Percentiles rank a stretch among this genome's conserved stretches.
Conservation (phyloP, 2,888 invertebrate species). For the Cephus runcator region DNA sequence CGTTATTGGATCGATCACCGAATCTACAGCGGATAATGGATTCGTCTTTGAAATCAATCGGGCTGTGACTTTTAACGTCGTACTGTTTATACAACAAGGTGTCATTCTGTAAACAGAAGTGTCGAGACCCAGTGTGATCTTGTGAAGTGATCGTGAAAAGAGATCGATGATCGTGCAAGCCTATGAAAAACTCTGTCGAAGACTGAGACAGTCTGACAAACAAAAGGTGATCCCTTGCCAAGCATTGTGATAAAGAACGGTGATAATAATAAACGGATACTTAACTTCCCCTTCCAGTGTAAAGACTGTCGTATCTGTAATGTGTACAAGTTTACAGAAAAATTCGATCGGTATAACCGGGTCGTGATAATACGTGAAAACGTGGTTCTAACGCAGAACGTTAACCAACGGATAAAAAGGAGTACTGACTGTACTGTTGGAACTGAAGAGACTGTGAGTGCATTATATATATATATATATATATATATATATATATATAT, state of each 20-base stretch:
- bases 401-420: neutral
- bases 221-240: neutral
- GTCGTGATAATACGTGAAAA: neutral
- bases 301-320: neutral
- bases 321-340: neutral
- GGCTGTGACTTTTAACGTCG: neutral
- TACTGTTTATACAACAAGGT: neutral
- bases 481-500: too few relatives aligned
- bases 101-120: neutral
- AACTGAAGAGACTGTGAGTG: neutral
- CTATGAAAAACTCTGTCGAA: neutral
- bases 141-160: neutral
- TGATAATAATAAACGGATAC: neutral
- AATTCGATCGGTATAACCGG: neutral
- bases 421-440: neutral
- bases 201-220: neutral
- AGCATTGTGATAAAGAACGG: neutral
- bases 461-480: neutral
- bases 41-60: neutral
- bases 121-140: neutral
- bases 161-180: neutral
- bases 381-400: neutral
- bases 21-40: neutral
- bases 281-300: neutral
- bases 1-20: neutral